Base-by-base conservation (phyloP, 2,888 invertebrate genomes). In the Tryphoninae sp. region DNA sequence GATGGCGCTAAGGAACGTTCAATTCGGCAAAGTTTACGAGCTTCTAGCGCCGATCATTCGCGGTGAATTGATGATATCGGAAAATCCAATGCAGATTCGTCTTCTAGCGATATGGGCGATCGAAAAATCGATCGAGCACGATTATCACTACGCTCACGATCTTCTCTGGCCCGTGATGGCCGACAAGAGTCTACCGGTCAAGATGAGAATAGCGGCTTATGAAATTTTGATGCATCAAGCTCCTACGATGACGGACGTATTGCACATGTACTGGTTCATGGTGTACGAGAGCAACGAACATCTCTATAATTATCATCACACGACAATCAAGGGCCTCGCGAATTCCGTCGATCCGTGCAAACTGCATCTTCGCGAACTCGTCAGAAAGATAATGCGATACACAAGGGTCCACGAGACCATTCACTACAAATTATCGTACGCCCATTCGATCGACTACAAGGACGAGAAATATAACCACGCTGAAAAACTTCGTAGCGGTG, bases 91-190 rank as follows among this genome's bases (percentile, higher is more conserved):
- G 26, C 90, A 92, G 80, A 86, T 93, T 51, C 91, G 93, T 40
- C 87, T 92, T 8, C 86, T 92, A 49, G 92, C 93, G 8, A 90
- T 93, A 79, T 92, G 91, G 90, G 91, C 92, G 0, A 87, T 92
- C 2, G 86, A 88, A 61, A 87, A 91, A 4, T 88, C 90, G 1
- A 82, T 90, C 13, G 55, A 65, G 16, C 71, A 84, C 2, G 86
- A 90, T 73, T 84, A 85, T 33, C 84, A 90, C 9, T 83, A 86
- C 42, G 86, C 87, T 0, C 88, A 89, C 64, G 88, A 92, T 75
- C 84, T 93, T 7, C 91, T 92, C 62, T 93, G 93, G 93, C 93
- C 93, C 0, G 88, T 93, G 65, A 87, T 94, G 61, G 86, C 89
- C 1, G 90, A 93, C 83, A 85, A 84, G n/a, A 86, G 87, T 1